These are phyloP conservation scores for Spisula subtruncata DNA, from an alignment of 2,888 invertebrate species.

Conservation along the genomic window DNA sequence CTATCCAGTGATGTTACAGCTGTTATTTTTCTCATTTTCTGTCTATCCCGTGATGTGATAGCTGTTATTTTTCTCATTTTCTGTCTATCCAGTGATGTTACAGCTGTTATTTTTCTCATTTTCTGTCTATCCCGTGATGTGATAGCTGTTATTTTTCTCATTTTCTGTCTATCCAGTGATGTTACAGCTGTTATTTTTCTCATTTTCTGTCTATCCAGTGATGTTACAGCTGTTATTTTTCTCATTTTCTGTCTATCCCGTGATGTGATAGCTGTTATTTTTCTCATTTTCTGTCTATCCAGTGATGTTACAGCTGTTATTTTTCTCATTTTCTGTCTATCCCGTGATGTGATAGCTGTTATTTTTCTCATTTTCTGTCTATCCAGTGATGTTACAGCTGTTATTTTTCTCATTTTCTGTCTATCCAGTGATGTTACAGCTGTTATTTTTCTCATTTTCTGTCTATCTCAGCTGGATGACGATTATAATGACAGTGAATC, in stretches of 20 bases:
- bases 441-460: constrained; percentile 51
- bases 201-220: background rate
- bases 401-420: constrained; percentile 49
- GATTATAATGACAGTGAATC: constrained; percentile 56
- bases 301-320: background rate
- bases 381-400: constrained; percentile 27
- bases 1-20: constrained; percentile 36
- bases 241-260: background rate
- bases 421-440: constrained; percentile 31
- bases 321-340: no score
- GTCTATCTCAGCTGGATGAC: constrained; percentile 53
- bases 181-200: background rate
- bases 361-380: no score
- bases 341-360: background rate
- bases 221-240: background rate
- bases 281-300: background rate
- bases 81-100: constrained; percentile 39
- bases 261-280: background rate
- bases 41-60: constrained; percentile 37
- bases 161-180: background rate
- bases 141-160: background rate
- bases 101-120: constrained; percentile 49
- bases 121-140: constrained; percentile 41
- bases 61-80: constrained; percentile 50
- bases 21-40: constrained; percentile 51